Percentiles rank a stretch among this genome's conserved stretches.
These are phyloP conservation scores for Mus spretus DNA, from an alignment of 2,797 vertebrate genomes.

Conservation along the genomic window DNA sequence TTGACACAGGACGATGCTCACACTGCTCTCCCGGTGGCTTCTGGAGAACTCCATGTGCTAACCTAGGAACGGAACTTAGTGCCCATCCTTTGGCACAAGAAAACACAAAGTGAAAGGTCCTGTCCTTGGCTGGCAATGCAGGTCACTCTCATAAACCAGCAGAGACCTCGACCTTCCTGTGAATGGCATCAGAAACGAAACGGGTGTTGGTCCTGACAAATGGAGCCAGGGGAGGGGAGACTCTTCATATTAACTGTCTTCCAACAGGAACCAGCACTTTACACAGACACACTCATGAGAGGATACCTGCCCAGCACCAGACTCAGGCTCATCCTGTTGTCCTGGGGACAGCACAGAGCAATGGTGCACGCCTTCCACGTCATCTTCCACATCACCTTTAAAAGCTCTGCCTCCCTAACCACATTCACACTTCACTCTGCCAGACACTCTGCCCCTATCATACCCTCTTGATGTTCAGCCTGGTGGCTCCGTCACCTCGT, in stretches of 20 bases:
- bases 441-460: background rate
- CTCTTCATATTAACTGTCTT: background rate
- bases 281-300: background rate
- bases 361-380: no score
- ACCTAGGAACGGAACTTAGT: background rate
- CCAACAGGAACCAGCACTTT: background rate
- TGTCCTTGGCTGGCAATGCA: background rate
- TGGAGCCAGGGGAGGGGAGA: background rate
- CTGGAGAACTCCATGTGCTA: background rate
- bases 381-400: background rate
- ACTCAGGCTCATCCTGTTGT: background rate
- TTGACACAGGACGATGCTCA: background rate
- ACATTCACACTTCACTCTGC: background rate
- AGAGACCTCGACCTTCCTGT: background rate
- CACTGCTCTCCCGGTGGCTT: background rate
- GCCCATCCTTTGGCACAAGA: background rate
- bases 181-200: background rate
- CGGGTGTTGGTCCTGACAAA: background rate
- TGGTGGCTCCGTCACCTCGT: background rate
- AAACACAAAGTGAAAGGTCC: slow-evolving; percentile 32
- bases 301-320: no score
- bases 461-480: background rate
- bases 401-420: background rate
- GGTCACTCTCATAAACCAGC: background rate
- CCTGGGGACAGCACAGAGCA: background rate